Evolutionary conservation across 2,113 vertebrate species (phyloP).

Genomic region (Ctenodactylus gundi): DNA sequence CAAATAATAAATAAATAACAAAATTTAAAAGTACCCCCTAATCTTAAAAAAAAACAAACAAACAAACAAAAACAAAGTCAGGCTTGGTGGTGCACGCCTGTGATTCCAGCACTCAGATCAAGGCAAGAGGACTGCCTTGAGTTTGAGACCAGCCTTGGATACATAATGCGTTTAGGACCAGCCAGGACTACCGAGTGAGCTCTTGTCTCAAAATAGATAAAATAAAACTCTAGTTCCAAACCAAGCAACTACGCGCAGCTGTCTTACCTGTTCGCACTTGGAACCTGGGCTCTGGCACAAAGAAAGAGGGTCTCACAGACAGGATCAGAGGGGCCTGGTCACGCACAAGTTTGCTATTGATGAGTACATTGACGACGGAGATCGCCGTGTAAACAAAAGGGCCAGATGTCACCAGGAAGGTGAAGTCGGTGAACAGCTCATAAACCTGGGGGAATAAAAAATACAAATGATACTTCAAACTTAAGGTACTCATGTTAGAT

Average conservation of each 20-base stretch:
- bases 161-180: neutral
- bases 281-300: slow-evolving; percentile 88
- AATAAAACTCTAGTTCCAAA: neutral
- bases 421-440: slow-evolving; percentile 89
- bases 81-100: neutral
- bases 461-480: neutral
- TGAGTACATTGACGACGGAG: slow-evolving; percentile 91
- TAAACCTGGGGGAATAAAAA: slow-evolving; percentile 86
- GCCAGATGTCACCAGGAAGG: slow-evolving; percentile 94
- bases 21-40: too few relatives aligned
- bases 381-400: slow-evolving; percentile 94
- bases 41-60: too few relatives aligned
- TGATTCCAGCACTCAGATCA: neutral
- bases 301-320: slow-evolving; percentile 87
- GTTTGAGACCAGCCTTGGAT: neutral
- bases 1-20: neutral
- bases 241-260: neutral
- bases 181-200: neutral
- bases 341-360: slow-evolving; percentile 82
- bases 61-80: too few relatives aligned
- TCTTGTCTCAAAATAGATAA: neutral
- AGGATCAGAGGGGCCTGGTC: slow-evolving; percentile 86
- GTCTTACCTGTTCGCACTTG: slow-evolving; percentile 94
- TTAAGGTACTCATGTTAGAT: neutral
- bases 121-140: neutral